phyloP scores from a whole-genome alignment of 2,888 invertebrate genomes.

The Yponomeuta sedellus region DNA sequence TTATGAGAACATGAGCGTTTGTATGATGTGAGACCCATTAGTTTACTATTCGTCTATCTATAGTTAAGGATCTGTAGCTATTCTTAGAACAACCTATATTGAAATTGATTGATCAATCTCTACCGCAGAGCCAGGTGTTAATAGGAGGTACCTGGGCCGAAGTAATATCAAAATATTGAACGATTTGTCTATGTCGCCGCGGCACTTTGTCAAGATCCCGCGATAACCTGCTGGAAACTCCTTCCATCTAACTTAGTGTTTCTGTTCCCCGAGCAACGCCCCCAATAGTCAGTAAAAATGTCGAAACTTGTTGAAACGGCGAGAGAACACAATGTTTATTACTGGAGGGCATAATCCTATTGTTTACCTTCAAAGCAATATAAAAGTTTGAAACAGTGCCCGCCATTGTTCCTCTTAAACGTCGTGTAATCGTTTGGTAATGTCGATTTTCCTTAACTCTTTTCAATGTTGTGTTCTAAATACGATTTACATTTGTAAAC shows the following conservation, averaged over 20 bases:
- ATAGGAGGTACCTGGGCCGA: constrained; percentile 13
- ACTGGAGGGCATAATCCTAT: constrained; percentile 29
- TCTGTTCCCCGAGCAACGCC: constrained; percentile 14
- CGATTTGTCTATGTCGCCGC: constrained; percentile 34
- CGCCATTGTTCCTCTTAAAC: constrained; percentile 1
- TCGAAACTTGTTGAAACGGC: constrained; percentile 46
- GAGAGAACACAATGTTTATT: constrained; percentile 43
- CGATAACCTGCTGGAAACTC: constrained; percentile 29
- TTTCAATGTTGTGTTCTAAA: no score
- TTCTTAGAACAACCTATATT: background rate
- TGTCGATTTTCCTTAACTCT: no score
- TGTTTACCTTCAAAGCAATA: constrained; percentile 13
- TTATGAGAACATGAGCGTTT: no score
- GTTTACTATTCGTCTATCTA: no score
- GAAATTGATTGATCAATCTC: constrained; percentile 3
- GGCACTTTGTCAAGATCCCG: constrained; percentile 46
- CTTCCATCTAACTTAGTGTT: constrained; percentile 13
- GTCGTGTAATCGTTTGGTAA: background rate
- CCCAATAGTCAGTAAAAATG: constrained; percentile 48
- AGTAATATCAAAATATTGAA: constrained; percentile 37
- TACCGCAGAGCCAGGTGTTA: background rate
- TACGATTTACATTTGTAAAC: no score
- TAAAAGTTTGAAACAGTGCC: background rate
- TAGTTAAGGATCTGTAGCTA: background rate
- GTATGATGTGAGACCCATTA: no score